phyloP scores from a whole-genome alignment of 1,140 invertebrate species.

The Battus philenor region DNA sequence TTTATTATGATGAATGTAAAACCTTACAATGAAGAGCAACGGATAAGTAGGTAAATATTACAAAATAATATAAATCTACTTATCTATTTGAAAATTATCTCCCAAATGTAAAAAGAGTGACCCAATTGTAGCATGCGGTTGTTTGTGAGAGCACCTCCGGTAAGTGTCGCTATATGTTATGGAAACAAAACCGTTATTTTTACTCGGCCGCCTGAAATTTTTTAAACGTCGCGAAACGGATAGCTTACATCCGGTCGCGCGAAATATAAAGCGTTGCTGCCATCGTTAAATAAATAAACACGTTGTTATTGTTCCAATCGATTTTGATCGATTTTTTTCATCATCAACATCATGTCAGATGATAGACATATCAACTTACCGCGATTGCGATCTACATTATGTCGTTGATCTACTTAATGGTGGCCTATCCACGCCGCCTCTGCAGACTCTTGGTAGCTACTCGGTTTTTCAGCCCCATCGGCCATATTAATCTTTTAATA shows the following conservation, averaged over 20 bases:
- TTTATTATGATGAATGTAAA: too few species aligned
- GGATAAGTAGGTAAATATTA: too few species aligned
- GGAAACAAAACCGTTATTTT: conserved; percentile 30
- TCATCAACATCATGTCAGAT: too few species aligned
- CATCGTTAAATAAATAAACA: background rate
- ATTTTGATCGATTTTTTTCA: too few species aligned
- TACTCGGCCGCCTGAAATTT: conserved; percentile 26
- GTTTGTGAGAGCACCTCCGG: conserved; percentile 1
- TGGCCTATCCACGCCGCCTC: too few species aligned
- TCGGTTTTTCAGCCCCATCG: too few species aligned
- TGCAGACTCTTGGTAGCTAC: background rate
- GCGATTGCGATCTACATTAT: too few species aligned
- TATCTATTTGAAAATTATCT: too few species aligned
- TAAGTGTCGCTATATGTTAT: conserved; percentile 27
- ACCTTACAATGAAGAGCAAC: too few species aligned
- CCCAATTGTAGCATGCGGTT: background rate
- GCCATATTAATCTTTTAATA: too few species aligned
- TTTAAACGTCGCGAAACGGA: conserved; percentile 21
- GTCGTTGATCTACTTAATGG: too few species aligned
- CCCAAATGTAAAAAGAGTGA: background rate
- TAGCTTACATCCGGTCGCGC: conserved; percentile 17
- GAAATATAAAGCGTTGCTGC: background rate
- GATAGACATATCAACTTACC: background rate
- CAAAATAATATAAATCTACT: too few species aligned
- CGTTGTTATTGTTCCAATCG: background rate